Percentiles rank a stretch among this genome's conserved stretches.
These are phyloP conservation scores for Pandemis cinnamomeana DNA, from an alignment of 2,888 invertebrate species.

Conservation along the genomic window DNA sequence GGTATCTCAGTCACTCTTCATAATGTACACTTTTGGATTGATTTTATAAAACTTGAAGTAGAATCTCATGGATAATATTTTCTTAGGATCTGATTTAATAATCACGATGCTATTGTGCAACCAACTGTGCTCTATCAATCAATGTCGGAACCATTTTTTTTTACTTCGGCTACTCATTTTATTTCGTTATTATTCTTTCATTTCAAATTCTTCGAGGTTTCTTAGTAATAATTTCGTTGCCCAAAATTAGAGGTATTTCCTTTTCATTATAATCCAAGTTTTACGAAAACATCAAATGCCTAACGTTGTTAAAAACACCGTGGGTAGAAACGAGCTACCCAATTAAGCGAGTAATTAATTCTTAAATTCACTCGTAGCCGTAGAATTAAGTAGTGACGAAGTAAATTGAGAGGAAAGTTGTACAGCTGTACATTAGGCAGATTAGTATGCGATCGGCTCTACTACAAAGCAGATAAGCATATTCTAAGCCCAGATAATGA, in stretches of 20 bases:
- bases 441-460: conserved; percentile 73
- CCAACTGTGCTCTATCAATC: conserved; percentile 72
- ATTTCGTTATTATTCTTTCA: conserved; percentile 38
- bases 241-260: conserved; percentile 3
- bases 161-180: conserved; percentile 41
- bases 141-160: conserved; percentile 54
- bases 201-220: conserved; percentile 22
- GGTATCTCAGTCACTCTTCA: conserved; percentile 29
- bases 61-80: conserved; percentile 55
- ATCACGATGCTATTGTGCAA: conserved; percentile 72
- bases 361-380: conserved; percentile 26
- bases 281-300: conserved; percentile 17
- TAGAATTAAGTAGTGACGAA: conserved; percentile 51
- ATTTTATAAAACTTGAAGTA: conserved; percentile 17
- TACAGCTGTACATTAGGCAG: conserved; percentile 67
- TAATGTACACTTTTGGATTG: conserved; percentile 34
- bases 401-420: conserved; percentile 74
- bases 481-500: conserved; percentile 75
- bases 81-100: conserved; percentile 68
- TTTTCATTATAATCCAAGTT: conserved; percentile 6
- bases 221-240: conserved; percentile 6
- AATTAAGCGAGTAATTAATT: conserved; percentile 38
- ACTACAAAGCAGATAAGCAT: conserved; percentile 75
- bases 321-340: conserved; percentile 12
- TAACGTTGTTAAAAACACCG: conserved; percentile 15